Evolutionary conservation across 2,888 invertebrate species (phyloP).

Genomic region (Phyllotreta cruciferae): DNA sequence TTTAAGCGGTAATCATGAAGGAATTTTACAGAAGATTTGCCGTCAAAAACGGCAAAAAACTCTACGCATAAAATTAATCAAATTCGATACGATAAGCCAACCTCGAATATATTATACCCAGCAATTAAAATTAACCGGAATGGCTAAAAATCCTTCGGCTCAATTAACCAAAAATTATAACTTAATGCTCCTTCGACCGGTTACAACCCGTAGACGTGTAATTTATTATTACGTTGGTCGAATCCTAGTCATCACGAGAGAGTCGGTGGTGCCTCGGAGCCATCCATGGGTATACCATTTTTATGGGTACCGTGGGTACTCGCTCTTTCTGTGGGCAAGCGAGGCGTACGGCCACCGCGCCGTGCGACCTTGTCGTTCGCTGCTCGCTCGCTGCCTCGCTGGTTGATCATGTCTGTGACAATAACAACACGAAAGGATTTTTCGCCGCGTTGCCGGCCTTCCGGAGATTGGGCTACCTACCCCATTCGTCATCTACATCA

Average conservation of each 20-base stretch:
- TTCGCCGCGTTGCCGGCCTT: constrained; percentile 21
- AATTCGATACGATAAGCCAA: too few relatives aligned
- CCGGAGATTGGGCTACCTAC: not conserved
- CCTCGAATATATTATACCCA: too few relatives aligned
- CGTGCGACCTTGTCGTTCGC: constrained; percentile 31
- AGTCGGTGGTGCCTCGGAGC: constrained; percentile 13
- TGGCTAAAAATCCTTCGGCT: too few relatives aligned
- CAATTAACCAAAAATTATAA: too few relatives aligned
- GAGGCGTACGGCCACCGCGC: constrained; percentile 23
- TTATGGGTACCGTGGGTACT: constrained; percentile 18
- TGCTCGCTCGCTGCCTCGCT: constrained; percentile 18
- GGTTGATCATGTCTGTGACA: constrained; percentile 27
- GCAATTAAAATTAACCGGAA: too few relatives aligned
- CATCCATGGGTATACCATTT: constrained; percentile 5
- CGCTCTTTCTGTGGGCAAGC: constrained; percentile 3
- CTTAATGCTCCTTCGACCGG: too few relatives aligned
- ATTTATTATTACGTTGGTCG: constrained; percentile 29
- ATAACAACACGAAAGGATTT: constrained; percentile 24
- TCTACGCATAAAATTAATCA: too few relatives aligned
- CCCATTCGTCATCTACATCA: too few relatives aligned
- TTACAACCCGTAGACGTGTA: constrained; percentile 19
- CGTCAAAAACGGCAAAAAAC: too few relatives aligned
- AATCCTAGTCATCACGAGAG: constrained; percentile 14
- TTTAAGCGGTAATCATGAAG: too few relatives aligned
- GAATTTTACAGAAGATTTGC: too few relatives aligned